phyloP scores from a whole-genome alignment of 2,113 vertebrate genomes.

The Noctilio leporinus region DNA sequence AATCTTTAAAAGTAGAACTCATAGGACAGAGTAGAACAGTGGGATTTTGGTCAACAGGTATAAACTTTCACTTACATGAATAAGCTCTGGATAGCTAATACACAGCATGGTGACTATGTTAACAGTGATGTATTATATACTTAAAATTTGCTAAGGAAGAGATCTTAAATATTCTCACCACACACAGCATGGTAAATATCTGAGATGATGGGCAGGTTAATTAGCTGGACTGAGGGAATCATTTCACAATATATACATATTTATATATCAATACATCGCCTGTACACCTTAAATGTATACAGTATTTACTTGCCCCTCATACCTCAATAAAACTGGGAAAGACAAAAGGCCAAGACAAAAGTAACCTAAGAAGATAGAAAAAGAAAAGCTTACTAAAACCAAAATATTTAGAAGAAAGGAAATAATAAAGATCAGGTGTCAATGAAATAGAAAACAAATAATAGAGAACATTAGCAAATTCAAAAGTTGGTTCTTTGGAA shows the following conservation, averaged over 20 bases:
- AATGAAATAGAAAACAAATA: not conserved
- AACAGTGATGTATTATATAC: not conserved
- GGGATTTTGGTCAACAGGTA: not conserved
- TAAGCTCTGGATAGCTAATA: not conserved
- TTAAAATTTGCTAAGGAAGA: not conserved
- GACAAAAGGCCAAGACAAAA: not conserved
- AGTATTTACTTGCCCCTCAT: no score
- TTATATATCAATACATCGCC: not conserved
- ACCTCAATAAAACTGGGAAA: not conserved
- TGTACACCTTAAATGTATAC: not conserved
- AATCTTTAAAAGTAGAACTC: not conserved
- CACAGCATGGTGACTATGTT: not conserved
- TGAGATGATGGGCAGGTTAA: not conserved
- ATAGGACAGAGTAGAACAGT: not conserved
- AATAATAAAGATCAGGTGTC: not conserved
- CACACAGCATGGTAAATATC: no score
- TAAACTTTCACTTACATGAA: not conserved
- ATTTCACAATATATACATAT: not conserved
- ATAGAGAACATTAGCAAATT: not conserved
- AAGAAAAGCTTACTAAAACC: not conserved
- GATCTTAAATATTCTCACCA: not conserved
- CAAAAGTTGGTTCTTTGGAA: not conserved
- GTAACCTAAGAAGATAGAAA: not conserved
- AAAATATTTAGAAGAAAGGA: not conserved
- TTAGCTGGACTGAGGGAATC: not conserved